Base-by-base conservation (phyloP, 1,140 invertebrate species). In the Caerostris extrusa region DNA sequence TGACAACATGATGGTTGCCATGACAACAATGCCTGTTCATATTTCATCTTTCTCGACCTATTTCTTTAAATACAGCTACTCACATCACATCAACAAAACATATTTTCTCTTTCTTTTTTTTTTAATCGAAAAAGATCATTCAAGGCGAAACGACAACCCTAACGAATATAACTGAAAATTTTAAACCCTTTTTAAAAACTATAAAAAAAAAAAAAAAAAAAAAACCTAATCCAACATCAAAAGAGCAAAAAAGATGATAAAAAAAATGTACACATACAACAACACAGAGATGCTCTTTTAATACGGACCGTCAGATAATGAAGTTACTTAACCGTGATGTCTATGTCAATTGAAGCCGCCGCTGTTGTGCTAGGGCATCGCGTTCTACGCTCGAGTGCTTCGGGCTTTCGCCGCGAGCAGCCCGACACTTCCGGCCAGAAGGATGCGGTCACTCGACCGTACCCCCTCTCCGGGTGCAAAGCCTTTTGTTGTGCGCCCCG, bases 261-360 rank as follows among this genome's bases (percentile, higher is more conserved):
- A n/a, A 57, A 85, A 85, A 85, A 85, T n/a, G 14, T 17, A 5
- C 58, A 85, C 14, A 60, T 58, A 85, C 34, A 85, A 56, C 71
- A 50, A 17, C 83, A 58, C 57, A 8, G 56, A 58, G 86, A 88
- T 88, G 60, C 86, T 61, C 86, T 64, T 88, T 88, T 88, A 88
- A 88, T 88, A 85, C 55, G 3, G 61, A 7, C 60, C 60, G 61
- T 7, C 58, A 88, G 58, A 91, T 91, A 91, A 91, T 91, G 90
- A 91, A 91, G 69, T 91, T 91, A 91, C 90, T 55, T 81, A 91
- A 91, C 71, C 90, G 90, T 91, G 77, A 82, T 91, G 90, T 82
- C 90, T 91, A 3, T 34, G 58, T 60, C 87, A 89, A 89, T 61
- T 58, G 87, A 34, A 19, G 58, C 90, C 8, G 19, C 64, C 34